phyloP scores from a whole-genome alignment of 2,797 vertebrate genomes.

The Sebastes trivittatus region DNA sequence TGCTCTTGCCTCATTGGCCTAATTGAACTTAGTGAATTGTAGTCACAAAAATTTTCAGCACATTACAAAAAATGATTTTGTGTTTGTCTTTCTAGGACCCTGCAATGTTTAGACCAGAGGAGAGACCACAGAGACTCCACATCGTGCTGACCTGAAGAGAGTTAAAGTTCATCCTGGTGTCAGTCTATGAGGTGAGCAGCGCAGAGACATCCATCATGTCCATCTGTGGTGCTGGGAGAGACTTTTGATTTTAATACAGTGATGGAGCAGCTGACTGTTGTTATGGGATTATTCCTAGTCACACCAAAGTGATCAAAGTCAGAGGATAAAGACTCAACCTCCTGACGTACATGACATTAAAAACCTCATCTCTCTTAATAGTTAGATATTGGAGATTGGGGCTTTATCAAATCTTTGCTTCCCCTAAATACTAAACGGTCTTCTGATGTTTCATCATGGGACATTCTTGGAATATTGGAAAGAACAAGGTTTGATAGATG shows the following conservation, averaged over 20 bases:
- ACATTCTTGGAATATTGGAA: not conserved
- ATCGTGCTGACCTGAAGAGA: constrained; percentile 48
- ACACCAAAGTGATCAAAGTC: constrained; percentile 4
- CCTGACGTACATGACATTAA: not conserved
- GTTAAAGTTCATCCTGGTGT: not conserved
- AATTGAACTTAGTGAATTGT: not conserved
- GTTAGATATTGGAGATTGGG: not conserved
- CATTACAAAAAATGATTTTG: not conserved
- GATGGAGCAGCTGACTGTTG: not conserved
- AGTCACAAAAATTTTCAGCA: not conserved
- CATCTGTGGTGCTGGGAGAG: not conserved
- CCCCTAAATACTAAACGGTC: not conserved
- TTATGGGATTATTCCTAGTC: not conserved
- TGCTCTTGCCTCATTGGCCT: not conserved
- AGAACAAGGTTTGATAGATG: not conserved
- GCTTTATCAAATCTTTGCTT: not conserved
- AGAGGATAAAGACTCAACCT: constrained; percentile 20
- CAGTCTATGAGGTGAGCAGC: constrained; percentile 3
- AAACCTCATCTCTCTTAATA: not conserved
- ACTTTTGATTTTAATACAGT: not conserved
- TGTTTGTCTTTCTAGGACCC: constrained; percentile 58
- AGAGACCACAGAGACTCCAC: constrained; percentile 37
- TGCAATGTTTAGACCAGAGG: constrained; percentile 73
- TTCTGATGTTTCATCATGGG: not conserved
- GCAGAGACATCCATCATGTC: not conserved